These are phyloP conservation scores for Drosophila kambysellisi DNA, from an alignment of 2,888 invertebrate genomes.

Conservation along the genomic window DNA sequence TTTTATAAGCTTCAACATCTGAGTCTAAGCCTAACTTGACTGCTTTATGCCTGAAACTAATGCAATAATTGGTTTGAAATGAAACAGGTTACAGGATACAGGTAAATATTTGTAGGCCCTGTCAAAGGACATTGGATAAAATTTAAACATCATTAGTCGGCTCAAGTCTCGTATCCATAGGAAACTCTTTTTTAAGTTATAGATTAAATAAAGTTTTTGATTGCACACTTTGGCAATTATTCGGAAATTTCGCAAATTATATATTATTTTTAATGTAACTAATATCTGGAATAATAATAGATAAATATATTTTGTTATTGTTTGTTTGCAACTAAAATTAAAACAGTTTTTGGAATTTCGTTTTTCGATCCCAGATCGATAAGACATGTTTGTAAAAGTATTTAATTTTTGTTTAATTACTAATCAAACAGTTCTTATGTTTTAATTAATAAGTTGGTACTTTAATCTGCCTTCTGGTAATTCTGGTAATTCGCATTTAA, in stretches of 20 bases:
- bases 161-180: neutral
- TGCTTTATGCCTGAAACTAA: neutral
- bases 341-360: neutral
- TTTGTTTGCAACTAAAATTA: neutral
- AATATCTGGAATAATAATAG: neutral
- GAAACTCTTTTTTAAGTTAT: neutral
- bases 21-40: neutral
- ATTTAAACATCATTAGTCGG: neutral
- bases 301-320: neutral
- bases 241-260: neutral
- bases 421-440: neutral
- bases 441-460: accelerated
- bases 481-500: too few relatives aligned
- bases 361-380: neutral
- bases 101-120: neutral
- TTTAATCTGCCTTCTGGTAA: neutral
- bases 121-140: accelerated
- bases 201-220: neutral
- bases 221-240: neutral
- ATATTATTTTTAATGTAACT: neutral
- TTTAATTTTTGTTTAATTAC: neutral
- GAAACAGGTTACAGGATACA: neutral
- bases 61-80: neutral
- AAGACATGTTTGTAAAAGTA: too few relatives aligned
- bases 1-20: neutral